Evolutionary conservation across 2,888 invertebrate genomes (phyloP), one percentile per base, ranked within the genome.

Genomic region (Amiota minor): DNA sequence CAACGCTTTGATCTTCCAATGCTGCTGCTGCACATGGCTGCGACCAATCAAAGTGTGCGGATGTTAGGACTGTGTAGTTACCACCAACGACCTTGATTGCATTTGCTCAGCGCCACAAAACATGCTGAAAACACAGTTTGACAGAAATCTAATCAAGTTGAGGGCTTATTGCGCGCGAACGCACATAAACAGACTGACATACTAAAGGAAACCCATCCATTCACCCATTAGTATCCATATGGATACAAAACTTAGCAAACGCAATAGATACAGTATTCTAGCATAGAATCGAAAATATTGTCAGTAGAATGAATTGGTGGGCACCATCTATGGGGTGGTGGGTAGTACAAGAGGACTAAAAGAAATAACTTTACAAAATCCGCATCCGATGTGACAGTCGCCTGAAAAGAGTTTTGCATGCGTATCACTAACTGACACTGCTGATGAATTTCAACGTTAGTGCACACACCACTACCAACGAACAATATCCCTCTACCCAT

Each of bases 61-160:
- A 16, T 1, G 20, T 8, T 8, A 35, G 35, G 35, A 35, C 35
- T 35, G 6, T 35, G 35, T 35, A 35, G 2, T 8, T 18, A 35
- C 4, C 35, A 35, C 35, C 68, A 45, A 16, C 61, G 80, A 83
- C 84, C 84, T 81, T 84, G 84, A 84, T 84, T 84, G 81, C 81
- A 81, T 83, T 84, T 83, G 75, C 76, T 80, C 77, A 83, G 76
- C 76, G 80, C 78, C 80, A 81, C 84, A 83, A 72, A 68, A 23
- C 73, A 56, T 68, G 59, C 64, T 46, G 56, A 49, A 71, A 53
- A 69, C 77, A 79, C 18, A 68, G 49, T 68, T 56, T 68, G 77
- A 77, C 83, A 61, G 50, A 71, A 81, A 83, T 83, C 81, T 78
- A 82, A 85, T 85, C 85, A 84, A 80, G 78, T 76, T 79, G 69